phyloP scores from a whole-genome alignment of 2,888 invertebrate genomes.

The Synergus gifuensis region DNA sequence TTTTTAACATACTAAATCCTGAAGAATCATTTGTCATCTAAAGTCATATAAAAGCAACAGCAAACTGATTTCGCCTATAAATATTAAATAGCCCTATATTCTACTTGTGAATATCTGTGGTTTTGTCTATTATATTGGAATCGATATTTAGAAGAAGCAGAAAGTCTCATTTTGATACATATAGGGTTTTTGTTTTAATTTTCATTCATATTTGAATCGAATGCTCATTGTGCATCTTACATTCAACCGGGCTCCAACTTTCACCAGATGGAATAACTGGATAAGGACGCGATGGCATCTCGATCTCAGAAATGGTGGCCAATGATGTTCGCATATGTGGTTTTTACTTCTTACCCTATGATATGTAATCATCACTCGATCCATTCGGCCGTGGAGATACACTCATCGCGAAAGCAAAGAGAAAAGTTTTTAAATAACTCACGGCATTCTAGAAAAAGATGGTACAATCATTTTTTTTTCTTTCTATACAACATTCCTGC shows the following conservation, averaged over 20 bases:
- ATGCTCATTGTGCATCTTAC: neutral
- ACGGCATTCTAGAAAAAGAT: neutral
- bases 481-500: neutral
- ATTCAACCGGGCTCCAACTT: neutral
- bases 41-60: too few species aligned
- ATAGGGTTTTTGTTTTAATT: neutral
- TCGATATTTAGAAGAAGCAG: neutral
- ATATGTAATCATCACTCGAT: neutral
- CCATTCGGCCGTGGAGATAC: neutral
- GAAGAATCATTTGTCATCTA: too few species aligned
- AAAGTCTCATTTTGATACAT: neutral
- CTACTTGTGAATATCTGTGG: neutral
- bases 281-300: neutral
- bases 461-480: neutral
- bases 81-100: too few species aligned
- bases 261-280: neutral
- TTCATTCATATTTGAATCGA: neutral
- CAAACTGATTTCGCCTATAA: too few species aligned
- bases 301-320: constrained; percentile 1
- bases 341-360: neutral
- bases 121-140: neutral
- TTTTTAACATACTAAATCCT: too few species aligned
- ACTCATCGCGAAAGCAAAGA: neutral
- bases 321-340: neutral
- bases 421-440: neutral